Base-by-base conservation (phyloP, 2,113 vertebrate species). In the Callopanchax toddi region DNA sequence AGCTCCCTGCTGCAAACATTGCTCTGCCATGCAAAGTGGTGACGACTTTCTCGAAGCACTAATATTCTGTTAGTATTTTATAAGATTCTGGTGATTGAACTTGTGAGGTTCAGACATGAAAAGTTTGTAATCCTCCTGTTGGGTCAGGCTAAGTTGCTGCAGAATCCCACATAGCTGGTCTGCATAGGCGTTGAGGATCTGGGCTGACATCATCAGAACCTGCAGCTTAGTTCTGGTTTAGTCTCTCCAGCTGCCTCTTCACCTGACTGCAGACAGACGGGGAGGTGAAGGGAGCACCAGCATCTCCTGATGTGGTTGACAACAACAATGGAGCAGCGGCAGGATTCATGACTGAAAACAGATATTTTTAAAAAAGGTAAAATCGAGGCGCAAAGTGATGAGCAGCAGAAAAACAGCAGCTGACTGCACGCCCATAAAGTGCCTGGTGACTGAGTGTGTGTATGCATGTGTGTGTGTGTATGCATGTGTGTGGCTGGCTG, bases 401-500 rank as follows among this genome's bases (percentile, higher is more conserved):
- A 74, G 83, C 69, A 32, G 79, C 78, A 76, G 79, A 82, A 74
- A 65, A 79, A 62, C 63, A 48, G 26, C 66, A 63, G 58, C 16
- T 36, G 71, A 67, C 56, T 65, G 11, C 26, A 51, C 45, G 52
- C 77, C 87, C 82, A 79, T 80, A 86, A 82, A 87, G 84, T 78
- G 71, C 75, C 46, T 5, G 29, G 29, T 9, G 6, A 9, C 29
- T 54, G 74, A 62, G 67, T 67, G 59, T 72, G 70, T 79, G 74
- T 36, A 72, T 81, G 73, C 68, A 5, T 40, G 45, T 54, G 76
- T 64, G 67, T 67, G 59, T 72, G 73, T 78, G 73, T 39, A 75
- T 82, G 74, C 76, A 80, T 73, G 78, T 83, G 48, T 76, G 70
- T 74, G 84, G 81, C 78, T 74, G 79, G 85, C 81, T 89, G 82